Base-by-base conservation (phyloP, 2,888 invertebrate genomes). In the Panopea generosa region DNA sequence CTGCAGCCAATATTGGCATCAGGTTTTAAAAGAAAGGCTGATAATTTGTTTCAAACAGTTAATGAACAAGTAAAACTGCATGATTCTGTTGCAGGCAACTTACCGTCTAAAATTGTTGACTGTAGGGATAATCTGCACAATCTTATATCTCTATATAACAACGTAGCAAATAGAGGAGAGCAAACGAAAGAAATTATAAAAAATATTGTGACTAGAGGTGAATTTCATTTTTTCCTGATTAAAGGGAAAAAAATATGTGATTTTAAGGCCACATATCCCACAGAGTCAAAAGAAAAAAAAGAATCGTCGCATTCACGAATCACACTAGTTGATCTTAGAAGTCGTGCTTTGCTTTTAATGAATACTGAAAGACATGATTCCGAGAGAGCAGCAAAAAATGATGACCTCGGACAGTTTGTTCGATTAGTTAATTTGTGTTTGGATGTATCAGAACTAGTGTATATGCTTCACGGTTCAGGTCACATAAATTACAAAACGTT, bases 131-230 rank as follows among this genome's bases (percentile, higher is more conserved):
- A 84, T 66, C 27, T 84, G 0, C 84, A 86, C 50, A 82, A 80
- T 47, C 53, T 86, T 18, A 84, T 74, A 45, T 75, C 84, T 0
- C 52, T 86, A n/a, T 86, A 84, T 53, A 76, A 80, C 22, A 81
- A 82, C 77, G 84, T 86, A 2, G 86, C 86, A 29, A 86, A 86
- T 56, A 72, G 84, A 50, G 84, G 84, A 18, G 84, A 84, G 57
- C 76, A 77, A 20, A 86, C 83, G 20, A 82, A 76, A 65, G 82
- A 86, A 63, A 77, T 77, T 0, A 77, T 86, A 47, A 65, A 75
- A 29, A 82, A 66, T 38, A 81, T 86, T 26, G 38, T 84, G 2
- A 63, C 49, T 4, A 67, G 55, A 3, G 85, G 84, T 9, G 70
- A 69, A 7, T 84, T 84, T 49, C 9, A 20, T 18, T 82, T 85